Base-by-base conservation (phyloP, 2,113 vertebrate species). In the Forbesichthys agassizii region DNA sequence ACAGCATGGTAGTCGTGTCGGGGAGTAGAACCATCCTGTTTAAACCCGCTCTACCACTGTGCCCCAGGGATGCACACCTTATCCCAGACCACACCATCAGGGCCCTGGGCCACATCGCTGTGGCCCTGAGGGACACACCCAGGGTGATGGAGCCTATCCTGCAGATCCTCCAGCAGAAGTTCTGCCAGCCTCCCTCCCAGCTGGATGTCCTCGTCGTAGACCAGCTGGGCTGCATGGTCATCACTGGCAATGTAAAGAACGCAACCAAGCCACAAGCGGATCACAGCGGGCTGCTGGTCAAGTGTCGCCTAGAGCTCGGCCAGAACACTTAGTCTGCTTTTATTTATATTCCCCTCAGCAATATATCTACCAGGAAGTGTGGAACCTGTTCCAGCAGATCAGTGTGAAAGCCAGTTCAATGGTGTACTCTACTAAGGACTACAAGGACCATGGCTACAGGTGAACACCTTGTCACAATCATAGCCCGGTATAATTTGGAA, bases 351-450 rank as follows among this genome's bases (percentile, higher is more conserved):
- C 33, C 5, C 86, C 75, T 3, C 77, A 99, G 98, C 98, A 98
- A 96, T 98, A 99, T 80, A 98, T 99, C 87, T 99, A 99, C 79
- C 94, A 98, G 88, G 98, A 99, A 70, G 98, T 99, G 42, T 99
- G 97, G 98, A 99, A 99, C 79, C 90, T 99, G 49, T 99, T 99
- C 87, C 98, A 99, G 90, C 98, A 99, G 87, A 99, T 99, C 79
- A 99, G 98, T 9, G 98, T 99, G 66, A 98, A 98, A 88, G 98
- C 98, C 80, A 99, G 97, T 80, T 99, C 97, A 1, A 94, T 97
- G 78, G 96, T 99, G 14, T 99, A 99, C 79, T 99, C 98, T 10
- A 97, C 94, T 46, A 99, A 98, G 84, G 97, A 98, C 82, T 95
- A 91, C 77, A 99, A 96, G 77, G 98, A 99, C 86, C 97, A 98